Evolutionary conservation across 2,888 invertebrate genomes (phyloP), one percentile per base, ranked within the genome.

Genomic region (Catocala fraxini): DNA sequence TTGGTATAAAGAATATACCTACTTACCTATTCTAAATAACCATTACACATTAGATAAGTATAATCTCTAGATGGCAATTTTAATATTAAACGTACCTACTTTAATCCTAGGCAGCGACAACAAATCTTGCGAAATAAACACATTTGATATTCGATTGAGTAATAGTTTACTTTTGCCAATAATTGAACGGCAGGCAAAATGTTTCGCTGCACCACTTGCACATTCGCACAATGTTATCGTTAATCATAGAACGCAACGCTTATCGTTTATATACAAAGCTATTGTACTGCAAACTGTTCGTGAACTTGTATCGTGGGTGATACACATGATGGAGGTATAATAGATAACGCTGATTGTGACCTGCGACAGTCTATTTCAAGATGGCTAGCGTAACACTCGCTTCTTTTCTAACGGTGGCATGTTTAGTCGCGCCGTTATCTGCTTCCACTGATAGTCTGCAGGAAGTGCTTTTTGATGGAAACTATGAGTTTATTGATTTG

Each of bases 401-500:
- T 61, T 39, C 7, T 9, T 76, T 76, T 48, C 11, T 67, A 25
- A 34, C 33, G 57, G 46, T 76, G 7, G 48, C 61, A 15, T 43
- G 48, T 68, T 58, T 70, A 45, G 46, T 73, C 5, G n/a, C 56
- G 25, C 56, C 67, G 12, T 34, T 56, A 56, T 63, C 15, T 10
- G 77, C 65, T 13, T 63, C 34, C 6, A 72, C 68, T 25, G 65
- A 59, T 7, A 77, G 56, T 65, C 73, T 90, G 49, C 87, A 88
- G 62, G 71, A 79, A 34, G 58, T 86, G 51, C 70, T 90, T 55
- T 86, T 87, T 51, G 81, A 71, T 65, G 85, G 84, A n/a, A 72
- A 81, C 49, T 88, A 84, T 66, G 88, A 89, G 55, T 89, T 89
- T 59, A 78, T 89, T 59, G 91, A 91, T 73, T 73, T 91, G 52